Evolutionary conservation across 2,888 invertebrate species (phyloP), one percentile per base, ranked within the genome.

Genomic region (Macrophya alboannulata): DNA sequence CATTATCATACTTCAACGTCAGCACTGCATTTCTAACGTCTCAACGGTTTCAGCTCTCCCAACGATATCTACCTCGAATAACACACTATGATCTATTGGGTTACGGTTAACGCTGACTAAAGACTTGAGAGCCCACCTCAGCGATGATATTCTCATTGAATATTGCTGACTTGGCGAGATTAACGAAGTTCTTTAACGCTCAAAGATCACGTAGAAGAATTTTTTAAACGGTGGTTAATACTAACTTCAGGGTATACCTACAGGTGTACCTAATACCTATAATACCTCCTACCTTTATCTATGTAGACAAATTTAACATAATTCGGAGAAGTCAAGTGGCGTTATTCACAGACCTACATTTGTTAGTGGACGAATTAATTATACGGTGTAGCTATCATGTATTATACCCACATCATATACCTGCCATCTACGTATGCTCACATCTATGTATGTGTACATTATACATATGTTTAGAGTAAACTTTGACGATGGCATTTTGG

Each of bases 81-180:
- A 81, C 81, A 81, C 43, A 40, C 81, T 81, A 62, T 62, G 40
- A 62, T 83, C 83, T 83, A 83, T 83, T 83, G 68, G 65, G 51
- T 83, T 83, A 71, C 83, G 48, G 17, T 83, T 83, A 83, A 65
- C 31, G 68, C 83, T 83, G 83, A 83, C 83, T 51, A 83, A 71
- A 83, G 68, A 81, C 81, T 81, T 15, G 62, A 62, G 81, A 81
- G 68, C 83, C 83, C n/a, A 59, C 83, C 65, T 83, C 83, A 51
- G 68, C 48, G 31, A 43, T 83, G 83, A 83, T 83, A 71, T 83
- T 68, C 83, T 83, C 83, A 83, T 81, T 43, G 81, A 81, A 81
- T 81, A 81, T 81, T 81, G 81, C 81, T 81, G 81, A 81, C 81
- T 81, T 43, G 43, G 62, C 62, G 43, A 25, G 59, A 62, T 81